Evolutionary conservation across 37 sponge, comb jelly and placozoan genomes (phyloP).

Genomic region (Bolinopsis microptera): DNA sequence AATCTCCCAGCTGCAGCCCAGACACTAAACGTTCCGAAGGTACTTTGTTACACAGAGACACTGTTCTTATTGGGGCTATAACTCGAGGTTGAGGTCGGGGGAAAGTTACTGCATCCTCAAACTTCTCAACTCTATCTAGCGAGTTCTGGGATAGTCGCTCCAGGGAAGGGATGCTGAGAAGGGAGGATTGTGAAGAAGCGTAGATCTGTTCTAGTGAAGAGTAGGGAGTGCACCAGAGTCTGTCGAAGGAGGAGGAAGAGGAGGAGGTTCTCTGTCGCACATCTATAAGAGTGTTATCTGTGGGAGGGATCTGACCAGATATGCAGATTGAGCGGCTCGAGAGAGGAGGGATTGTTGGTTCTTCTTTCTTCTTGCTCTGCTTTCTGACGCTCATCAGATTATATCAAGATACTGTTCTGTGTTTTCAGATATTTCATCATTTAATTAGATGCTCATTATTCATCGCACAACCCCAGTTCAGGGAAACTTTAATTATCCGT

Average conservation of each 20-base stretch:
- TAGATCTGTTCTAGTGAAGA: conserved; percentile 14
- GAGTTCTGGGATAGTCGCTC: not conserved
- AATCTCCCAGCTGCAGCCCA: not conserved
- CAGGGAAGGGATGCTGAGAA: not conserved
- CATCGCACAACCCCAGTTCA: no score
- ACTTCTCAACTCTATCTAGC: not conserved
- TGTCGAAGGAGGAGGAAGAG: conserved; percentile 4
- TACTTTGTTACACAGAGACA: not conserved
- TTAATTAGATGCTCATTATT: no score
- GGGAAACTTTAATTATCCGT: no score
- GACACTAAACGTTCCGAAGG: not conserved
- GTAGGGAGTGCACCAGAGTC: not conserved
- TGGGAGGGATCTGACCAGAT: not conserved
- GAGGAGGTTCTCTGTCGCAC: not conserved
- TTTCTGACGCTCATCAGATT: not conserved
- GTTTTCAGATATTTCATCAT: no score
- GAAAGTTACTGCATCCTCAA: not conserved
- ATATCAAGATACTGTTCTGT: not conserved
- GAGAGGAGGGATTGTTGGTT: not conserved
- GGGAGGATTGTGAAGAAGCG: not conserved
- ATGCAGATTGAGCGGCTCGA: not conserved
- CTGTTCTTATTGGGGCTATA: not conserved
- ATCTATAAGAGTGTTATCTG: not conserved
- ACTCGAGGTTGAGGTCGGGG: not conserved
- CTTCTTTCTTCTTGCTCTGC: not conserved